Percentiles rank a stretch among this genome's conserved stretches.
Evolutionary conservation across 2,888 invertebrate genomes (phyloP).

Genomic region (Tenthredo mesomela): DNA sequence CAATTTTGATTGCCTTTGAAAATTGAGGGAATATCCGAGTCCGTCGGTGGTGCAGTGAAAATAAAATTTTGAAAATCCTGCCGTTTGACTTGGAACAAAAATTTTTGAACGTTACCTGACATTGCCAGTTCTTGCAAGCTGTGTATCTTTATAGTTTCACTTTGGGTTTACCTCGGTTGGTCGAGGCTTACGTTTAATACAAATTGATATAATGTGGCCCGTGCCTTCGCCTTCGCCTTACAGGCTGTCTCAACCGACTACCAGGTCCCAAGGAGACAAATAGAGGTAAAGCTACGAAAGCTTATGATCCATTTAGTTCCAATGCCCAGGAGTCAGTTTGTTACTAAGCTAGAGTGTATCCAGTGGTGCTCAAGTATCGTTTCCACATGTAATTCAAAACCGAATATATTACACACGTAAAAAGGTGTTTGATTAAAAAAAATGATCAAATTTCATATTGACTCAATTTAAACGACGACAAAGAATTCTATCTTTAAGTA

Average conservation of each 20-base stretch:
- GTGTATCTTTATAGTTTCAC: conserved; percentile 17
- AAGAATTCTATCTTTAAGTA: background rate
- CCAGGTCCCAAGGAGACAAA: conserved; percentile 31
- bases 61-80: background rate
- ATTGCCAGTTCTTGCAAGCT: background rate
- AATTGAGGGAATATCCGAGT: background rate
- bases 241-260: conserved; percentile 33
- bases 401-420: background rate
- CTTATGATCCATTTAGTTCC: conserved; percentile 50
- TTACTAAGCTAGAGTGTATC: conserved; percentile 8
- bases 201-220: conserved; percentile 46
- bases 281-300: conserved; percentile 48
- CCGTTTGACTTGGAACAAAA: background rate
- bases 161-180: conserved; percentile 22
- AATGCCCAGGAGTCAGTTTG: conserved; percentile 49
- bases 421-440: background rate
- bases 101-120: background rate
- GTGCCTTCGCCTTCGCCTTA: conserved; percentile 25
- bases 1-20: background rate
- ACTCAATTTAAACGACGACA: background rate
- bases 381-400: background rate
- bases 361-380: background rate
- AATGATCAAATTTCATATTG: background rate
- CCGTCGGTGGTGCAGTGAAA: background rate
- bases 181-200: conserved; percentile 41